These are phyloP conservation scores for Dicentrarchus labrax DNA, from an alignment of 2,113 vertebrate genomes.

Conservation along the genomic window DNA sequence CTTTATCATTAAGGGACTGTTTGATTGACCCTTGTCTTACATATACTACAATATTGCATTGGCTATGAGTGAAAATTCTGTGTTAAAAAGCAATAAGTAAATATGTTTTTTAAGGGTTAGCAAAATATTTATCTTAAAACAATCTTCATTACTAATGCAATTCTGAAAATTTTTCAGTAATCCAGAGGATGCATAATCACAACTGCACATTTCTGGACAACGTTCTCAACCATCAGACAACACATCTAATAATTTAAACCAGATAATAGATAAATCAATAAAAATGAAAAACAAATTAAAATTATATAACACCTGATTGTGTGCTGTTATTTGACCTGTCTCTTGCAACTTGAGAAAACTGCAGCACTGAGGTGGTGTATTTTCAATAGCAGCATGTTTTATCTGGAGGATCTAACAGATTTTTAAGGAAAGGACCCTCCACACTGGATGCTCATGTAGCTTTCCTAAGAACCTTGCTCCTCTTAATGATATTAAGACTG, in stretches of 20 bases:
- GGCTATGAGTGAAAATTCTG: background rate
- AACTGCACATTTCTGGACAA: background rate
- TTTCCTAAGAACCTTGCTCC: background rate
- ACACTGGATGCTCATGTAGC: background rate
- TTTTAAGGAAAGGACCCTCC: conserved; percentile 3
- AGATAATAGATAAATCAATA: background rate
- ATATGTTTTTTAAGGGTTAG: background rate
- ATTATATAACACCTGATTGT: background rate
- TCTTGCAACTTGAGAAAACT: background rate
- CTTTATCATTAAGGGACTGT: background rate
- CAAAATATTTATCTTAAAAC: too few relatives aligned
- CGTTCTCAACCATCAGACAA: too few relatives aligned
- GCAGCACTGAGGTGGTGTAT: background rate
- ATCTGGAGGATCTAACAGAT: background rate
- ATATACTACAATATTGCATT: background rate
- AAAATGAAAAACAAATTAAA: background rate
- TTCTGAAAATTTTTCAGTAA: background rate
- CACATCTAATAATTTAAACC: background rate
- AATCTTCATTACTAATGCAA: too few relatives aligned
- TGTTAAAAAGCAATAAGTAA: too few relatives aligned
- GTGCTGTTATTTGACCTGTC: background rate
- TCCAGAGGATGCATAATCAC: background rate
- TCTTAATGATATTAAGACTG: too few relatives aligned
- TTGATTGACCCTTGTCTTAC: conserved; percentile 18
- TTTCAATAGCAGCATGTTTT: conserved; percentile 7